Percentiles rank a stretch among this genome's conserved stretches.
Conservation (phyloP, 2,797 vertebrate species). For the Chanos chanos region DNA sequence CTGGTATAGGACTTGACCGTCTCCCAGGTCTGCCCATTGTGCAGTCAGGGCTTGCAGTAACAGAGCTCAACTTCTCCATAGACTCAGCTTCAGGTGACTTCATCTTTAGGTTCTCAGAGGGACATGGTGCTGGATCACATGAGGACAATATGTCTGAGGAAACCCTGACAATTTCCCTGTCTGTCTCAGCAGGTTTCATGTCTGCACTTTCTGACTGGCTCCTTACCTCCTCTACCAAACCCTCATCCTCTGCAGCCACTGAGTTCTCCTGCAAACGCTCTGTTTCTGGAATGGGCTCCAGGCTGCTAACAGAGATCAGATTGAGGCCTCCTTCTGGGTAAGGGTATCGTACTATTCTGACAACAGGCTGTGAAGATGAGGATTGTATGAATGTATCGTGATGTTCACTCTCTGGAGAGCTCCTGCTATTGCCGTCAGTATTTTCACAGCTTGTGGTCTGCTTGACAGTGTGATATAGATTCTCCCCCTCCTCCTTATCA, state of each 20-base stretch:
- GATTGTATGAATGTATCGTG: neutral
- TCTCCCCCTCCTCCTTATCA: conserved; percentile 14
- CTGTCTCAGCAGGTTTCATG: conserved; percentile 39
- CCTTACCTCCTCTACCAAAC: conserved; percentile 9
- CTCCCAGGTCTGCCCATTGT: neutral
- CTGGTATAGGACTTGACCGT: conserved; percentile 29
- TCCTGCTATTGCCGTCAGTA: neutral
- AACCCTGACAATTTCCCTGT: conserved; percentile 11
- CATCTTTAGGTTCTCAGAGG: neutral
- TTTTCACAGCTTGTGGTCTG: conserved; percentile 12
- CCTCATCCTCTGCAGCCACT: conserved; percentile 24
- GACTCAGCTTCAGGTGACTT: conserved; percentile 14
- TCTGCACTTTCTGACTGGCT: neutral
- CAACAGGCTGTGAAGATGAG: conserved; percentile 30
- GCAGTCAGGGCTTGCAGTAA: conserved; percentile 17
- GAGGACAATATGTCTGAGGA: conserved; percentile 22
- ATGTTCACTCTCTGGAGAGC: conserved; percentile 14
- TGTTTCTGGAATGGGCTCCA: conserved; percentile 60
- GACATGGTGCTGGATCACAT: neutral
- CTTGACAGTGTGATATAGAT: conserved; percentile 1
- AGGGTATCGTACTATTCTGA: conserved; percentile 17
- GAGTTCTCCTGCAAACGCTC: conserved; percentile 41
- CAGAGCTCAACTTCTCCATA: conserved; percentile 27
- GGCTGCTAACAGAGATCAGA: conserved; percentile 39
- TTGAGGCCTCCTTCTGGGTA: conserved; percentile 41